These are phyloP conservation scores for Enteromius paludinosus DNA, from an alignment of 2,797 vertebrate genomes.

Conservation along the genomic window DNA sequence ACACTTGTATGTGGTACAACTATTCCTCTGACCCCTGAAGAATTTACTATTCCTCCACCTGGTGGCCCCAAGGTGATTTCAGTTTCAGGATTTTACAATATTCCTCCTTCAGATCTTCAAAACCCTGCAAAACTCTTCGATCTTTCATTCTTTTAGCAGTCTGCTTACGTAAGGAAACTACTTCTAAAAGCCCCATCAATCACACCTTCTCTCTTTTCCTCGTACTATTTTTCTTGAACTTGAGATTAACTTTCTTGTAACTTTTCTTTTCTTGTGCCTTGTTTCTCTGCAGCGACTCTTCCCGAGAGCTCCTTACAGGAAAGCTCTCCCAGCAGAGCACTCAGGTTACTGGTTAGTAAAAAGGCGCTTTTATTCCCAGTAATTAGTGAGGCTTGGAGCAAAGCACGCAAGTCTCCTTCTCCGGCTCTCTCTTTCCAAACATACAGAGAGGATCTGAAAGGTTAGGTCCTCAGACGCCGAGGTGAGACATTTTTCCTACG, in stretches of 20 bases:
- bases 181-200: conserved; percentile 28
- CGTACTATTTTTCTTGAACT: conserved; percentile 37
- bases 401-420: conserved; percentile 47
- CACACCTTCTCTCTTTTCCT: conserved; percentile 7
- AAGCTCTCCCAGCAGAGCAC: conserved; percentile 64
- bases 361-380: conserved; percentile 65
- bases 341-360: conserved; percentile 71
- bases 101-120: conserved; percentile 5
- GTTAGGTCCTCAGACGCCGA: conserved; percentile 49
- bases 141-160: neutral
- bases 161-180: conserved; percentile 1
- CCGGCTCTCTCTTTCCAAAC: conserved; percentile 50
- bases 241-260: conserved; percentile 54
- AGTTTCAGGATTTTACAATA: neutral
- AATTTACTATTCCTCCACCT: neutral
- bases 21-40: neutral
- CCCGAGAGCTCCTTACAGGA: conserved; percentile 61
- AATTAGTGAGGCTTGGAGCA: conserved; percentile 55
- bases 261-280: conserved; percentile 36
- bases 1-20: neutral
- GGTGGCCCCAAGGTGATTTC: neutral
- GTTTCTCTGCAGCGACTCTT: conserved; percentile 46
- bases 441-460: conserved; percentile 52
- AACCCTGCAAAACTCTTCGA: neutral
- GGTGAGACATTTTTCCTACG: conserved; percentile 55